Base-by-base conservation (phyloP, 1,140 invertebrate genomes). In the Elysia chlorotica region DNA sequence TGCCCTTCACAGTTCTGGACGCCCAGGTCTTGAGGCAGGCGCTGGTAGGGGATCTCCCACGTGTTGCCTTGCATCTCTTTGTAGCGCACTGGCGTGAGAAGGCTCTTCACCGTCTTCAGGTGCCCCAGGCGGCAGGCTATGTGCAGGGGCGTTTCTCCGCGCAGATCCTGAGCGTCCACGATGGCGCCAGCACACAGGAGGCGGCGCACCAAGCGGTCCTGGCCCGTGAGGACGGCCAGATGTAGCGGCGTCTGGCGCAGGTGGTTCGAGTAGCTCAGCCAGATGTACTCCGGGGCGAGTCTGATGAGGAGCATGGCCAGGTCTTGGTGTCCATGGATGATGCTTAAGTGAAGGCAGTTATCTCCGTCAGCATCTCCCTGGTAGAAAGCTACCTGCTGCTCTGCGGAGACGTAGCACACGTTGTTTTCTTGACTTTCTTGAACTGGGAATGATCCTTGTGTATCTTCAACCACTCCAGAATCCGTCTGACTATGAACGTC, bases 1-100 rank as follows among this genome's bases (percentile, higher is more conserved):
- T 93, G 91, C 82, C 94, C 93, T 84, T 91, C 90, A 85, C 92
- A 93, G 84, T 94, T 94, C 81, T 90, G 90, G 82, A 92, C 90
- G 78, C 94, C 91, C 33, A 94, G 86, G 76, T 79, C 61, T 56
- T 78, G 75, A 14, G 77, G 75, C 61, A 79, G 70, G 86, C 82
- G 91, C 90, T 2, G 87, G 81, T 3, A 87, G 78, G n/a, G 88
- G 85, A 79, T 31, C 36, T 69, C 54, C 31, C 74, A 67, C 21
- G 37, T 56, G 10, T 67, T 38, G 2, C 33, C 19, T 19, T 19
- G 25, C 6, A 30, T 56, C 10, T 65, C 54, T n/a, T 66, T 30
- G 63, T 76, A 70, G n/a, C 6, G 62, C 17, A 76, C 67, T 33
- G 75, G 68, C 17, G 17, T 36, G 2, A 74, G n/a, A 19, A 77